phyloP scores from a whole-genome alignment of 2,113 vertebrate genomes.

The Gnathonemus echidnorhynchus region DNA sequence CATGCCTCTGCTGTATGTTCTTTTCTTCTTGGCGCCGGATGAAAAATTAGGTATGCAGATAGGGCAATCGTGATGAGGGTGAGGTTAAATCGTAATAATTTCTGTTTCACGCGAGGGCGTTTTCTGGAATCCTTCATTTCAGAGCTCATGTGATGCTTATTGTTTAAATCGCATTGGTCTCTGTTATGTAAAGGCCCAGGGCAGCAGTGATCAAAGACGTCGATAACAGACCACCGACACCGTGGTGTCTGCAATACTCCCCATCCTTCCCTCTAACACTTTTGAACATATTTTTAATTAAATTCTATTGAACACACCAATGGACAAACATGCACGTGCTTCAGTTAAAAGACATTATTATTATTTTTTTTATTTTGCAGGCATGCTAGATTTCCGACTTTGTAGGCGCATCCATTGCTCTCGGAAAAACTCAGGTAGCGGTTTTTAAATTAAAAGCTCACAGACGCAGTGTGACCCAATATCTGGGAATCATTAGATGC shows the following conservation, averaged over 20 bases:
- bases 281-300: background rate
- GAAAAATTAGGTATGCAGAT: constrained; percentile 46
- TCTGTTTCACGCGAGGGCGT: constrained; percentile 22
- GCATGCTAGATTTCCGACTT: background rate
- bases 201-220: background rate
- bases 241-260: background rate
- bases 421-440: background rate
- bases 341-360: background rate
- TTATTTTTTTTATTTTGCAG: background rate
- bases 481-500: constrained; percentile 20
- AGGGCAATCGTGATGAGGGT: constrained; percentile 44
- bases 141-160: background rate
- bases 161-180: background rate
- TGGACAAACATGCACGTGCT: background rate
- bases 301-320: background rate
- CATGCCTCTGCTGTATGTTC: constrained; percentile 45
- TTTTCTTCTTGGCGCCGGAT: constrained; percentile 25
- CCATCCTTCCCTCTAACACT: background rate
- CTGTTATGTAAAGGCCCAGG: background rate
- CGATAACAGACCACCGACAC: background rate
- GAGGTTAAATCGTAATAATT: constrained; percentile 47
- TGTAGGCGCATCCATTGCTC: background rate
- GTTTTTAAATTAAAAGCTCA: constrained; percentile 7
- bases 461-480: background rate
- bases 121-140: background rate